Percentiles rank a stretch among this genome's conserved stretches.
phyloP scores from a whole-genome alignment of 2,113 vertebrate species.

The Fukomys damarensis region DNA sequence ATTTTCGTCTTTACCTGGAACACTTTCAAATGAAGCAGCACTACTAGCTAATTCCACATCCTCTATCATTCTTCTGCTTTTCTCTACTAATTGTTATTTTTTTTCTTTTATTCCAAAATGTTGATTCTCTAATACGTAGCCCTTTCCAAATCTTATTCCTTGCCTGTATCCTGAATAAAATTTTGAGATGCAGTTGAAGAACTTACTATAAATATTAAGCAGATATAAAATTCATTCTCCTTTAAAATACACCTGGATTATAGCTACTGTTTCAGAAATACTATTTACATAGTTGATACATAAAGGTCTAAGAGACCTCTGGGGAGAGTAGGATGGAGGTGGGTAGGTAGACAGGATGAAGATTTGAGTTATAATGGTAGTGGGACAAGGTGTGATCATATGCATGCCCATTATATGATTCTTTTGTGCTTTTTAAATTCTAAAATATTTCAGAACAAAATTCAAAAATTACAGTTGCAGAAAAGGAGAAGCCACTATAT shows the following conservation, averaged over 20 bases:
- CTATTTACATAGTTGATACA: background rate
- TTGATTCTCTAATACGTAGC: background rate
- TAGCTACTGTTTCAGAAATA: background rate
- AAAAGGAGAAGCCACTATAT: background rate
- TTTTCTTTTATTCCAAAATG: background rate
- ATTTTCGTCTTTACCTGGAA: background rate
- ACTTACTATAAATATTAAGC: background rate
- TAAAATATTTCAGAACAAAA: background rate
- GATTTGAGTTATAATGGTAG: background rate
- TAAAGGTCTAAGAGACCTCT: background rate
- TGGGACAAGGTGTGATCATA: background rate
- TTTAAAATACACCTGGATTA: background rate
- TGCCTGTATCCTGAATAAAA: background rate
- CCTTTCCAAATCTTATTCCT: background rate
- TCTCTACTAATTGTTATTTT: background rate
- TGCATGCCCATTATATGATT: background rate
- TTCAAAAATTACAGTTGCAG: background rate
- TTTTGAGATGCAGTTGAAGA: background rate
- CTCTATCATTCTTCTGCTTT: background rate
- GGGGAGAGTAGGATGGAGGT: background rate
- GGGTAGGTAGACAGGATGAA: background rate
- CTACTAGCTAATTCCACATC: background rate
- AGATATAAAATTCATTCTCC: background rate
- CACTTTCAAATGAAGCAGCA: background rate
- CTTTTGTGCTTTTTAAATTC: background rate